phyloP scores from a whole-genome alignment of 2,797 vertebrate genomes.

The Hippoglossus hippoglossus region DNA sequence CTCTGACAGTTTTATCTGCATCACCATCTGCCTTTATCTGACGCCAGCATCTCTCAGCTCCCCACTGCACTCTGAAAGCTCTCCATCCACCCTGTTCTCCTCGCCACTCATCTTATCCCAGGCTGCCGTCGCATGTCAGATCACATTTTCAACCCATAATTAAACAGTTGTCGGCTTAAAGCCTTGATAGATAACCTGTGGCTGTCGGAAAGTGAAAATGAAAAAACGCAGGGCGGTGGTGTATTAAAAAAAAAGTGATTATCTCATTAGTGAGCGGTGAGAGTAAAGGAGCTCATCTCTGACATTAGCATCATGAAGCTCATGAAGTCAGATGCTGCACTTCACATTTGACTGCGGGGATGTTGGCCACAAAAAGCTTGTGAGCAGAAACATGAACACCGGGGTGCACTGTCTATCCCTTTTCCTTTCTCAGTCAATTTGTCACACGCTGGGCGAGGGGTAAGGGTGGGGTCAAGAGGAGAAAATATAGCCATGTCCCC shows the following conservation, averaged over 20 bases:
- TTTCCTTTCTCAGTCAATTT: conserved; percentile 33
- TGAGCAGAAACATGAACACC: conserved; percentile 1
- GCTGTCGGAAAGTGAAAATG: background rate
- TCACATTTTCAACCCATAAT: conserved; percentile 65
- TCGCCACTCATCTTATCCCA: conserved; percentile 52
- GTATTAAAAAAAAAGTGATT: background rate
- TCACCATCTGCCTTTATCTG: conserved; percentile 76
- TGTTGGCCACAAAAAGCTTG: conserved; percentile 4
- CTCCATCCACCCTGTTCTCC: conserved; percentile 43
- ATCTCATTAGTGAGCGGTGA: background rate
- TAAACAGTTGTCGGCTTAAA: conserved; percentile 51
- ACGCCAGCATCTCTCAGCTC: conserved; percentile 66
- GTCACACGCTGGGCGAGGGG: conserved; percentile 31
- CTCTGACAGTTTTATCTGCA: conserved; percentile 75
- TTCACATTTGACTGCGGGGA: conserved; percentile 14
- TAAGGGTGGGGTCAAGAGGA: conserved; percentile 46
- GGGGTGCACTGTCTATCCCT: background rate
- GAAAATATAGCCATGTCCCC: conserved; percentile 38
- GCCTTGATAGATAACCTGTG: conserved; percentile 50
- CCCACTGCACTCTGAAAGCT: conserved; percentile 50
- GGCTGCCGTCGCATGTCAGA: conserved; percentile 45
- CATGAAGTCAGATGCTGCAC: conserved; percentile 24
- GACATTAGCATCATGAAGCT: conserved; percentile 5
- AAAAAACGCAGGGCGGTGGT: background rate
- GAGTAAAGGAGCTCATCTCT: background rate